Evolutionary conservation across 2,888 invertebrate genomes (phyloP).

Genomic region (Callimorpha dominula): DNA sequence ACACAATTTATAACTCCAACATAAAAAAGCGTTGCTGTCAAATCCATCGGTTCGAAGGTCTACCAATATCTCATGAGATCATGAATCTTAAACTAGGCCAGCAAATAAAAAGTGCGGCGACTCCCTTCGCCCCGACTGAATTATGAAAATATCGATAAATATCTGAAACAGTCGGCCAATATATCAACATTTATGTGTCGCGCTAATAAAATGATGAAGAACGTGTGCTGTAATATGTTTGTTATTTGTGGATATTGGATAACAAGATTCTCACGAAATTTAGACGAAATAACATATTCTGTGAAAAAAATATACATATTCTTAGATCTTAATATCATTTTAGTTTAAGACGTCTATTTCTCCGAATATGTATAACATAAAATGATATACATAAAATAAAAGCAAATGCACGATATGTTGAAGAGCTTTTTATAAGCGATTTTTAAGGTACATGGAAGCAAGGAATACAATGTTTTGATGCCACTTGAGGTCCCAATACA

Average conservation of each 20-base stretch:
- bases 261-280: background rate
- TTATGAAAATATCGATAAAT: conserved; percentile 84
- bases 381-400: no score
- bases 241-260: conserved; percentile 2
- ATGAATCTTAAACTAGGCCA: conserved; percentile 81
- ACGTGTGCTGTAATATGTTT: conserved; percentile 6
- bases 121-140: conserved; percentile 68
- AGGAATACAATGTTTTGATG: no score
- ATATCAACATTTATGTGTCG: conserved; percentile 36
- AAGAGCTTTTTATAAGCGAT: no score
- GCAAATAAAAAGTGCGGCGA: conserved; percentile 77
- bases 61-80: conserved; percentile 77
- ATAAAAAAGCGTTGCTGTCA: conserved; percentile 52
- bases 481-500: no score
- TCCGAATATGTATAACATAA: no score
- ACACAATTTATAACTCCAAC: conserved; percentile 49
- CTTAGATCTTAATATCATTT: background rate
- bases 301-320: conserved; percentile 29
- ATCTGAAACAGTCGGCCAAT: conserved; percentile 59
- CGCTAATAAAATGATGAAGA: conserved; percentile 29
- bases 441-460: no score
- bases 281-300: background rate
- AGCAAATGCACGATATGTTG: no score
- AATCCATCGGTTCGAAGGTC: conserved; percentile 50
- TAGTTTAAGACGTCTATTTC: background rate